phyloP scores from a whole-genome alignment of 92 coral and sea anemone genomes.

The Zoanthus gigantus region DNA sequence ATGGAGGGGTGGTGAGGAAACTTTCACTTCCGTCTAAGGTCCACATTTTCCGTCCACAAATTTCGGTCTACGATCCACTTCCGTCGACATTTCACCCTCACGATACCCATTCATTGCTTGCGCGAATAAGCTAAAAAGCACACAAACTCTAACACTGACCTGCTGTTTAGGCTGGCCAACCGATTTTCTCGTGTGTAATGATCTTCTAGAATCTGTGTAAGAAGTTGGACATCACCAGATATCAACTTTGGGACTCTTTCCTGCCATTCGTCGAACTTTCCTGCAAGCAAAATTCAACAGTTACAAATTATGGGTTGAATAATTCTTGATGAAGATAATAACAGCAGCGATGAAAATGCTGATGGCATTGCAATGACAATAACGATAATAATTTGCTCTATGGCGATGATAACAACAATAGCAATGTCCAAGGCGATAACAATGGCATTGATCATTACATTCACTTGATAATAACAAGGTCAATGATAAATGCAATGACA shows the following conservation, averaged over 20 bases:
- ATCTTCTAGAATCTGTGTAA: constrained; percentile 78
- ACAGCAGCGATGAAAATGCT: neutral
- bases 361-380: neutral
- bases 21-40: too few species aligned
- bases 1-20: too few species aligned
- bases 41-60: too few species aligned
- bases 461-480: neutral
- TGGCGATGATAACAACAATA: neutral
- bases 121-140: too few species aligned
- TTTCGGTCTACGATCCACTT: too few species aligned
- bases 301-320: neutral
- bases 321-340: neutral
- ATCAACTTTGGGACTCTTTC: constrained; percentile 82
- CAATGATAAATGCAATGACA: neutral
- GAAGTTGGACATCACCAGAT: constrained; percentile 77
- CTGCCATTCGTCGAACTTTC: constrained; percentile 81
- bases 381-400: neutral
- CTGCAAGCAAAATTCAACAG: constrained; percentile 25
- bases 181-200: constrained; percentile 87
- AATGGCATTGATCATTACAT: neutral
- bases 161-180: constrained; percentile 86
- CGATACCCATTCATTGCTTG: too few species aligned
- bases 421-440: neutral
- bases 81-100: too few species aligned
- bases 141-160: constrained; percentile 39